Evolutionary conservation across 2,888 invertebrate genomes (phyloP).

Genomic region (Shargacucullia verbasci): DNA sequence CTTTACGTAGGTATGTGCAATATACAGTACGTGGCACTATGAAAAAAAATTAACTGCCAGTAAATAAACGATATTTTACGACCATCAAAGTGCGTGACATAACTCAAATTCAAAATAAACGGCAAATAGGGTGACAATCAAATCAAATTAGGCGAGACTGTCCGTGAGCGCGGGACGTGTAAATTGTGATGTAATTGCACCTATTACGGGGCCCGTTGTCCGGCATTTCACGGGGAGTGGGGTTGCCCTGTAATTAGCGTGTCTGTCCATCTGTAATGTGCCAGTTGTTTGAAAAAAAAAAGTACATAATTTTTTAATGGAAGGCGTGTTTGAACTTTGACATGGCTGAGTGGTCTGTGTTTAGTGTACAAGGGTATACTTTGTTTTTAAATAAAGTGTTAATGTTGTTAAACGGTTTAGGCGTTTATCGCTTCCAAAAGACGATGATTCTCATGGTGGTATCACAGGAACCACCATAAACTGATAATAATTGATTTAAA

Average conservation of each 20-base stretch:
- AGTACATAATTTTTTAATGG: constrained; percentile 52
- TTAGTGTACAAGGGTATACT: constrained; percentile 40
- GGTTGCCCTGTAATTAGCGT: constrained; percentile 71
- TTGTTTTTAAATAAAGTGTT: constrained; percentile 46
- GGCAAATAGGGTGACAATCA: constrained; percentile 79
- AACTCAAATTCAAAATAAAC: constrained; percentile 75
- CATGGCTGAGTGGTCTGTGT: constrained; percentile 49
- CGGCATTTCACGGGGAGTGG: constrained; percentile 51
- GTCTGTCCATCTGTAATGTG: constrained; percentile 67
- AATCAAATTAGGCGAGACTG: constrained; percentile 81
- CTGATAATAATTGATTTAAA: too few relatives aligned
- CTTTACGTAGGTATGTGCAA: too few relatives aligned
- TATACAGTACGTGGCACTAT: too few relatives aligned
- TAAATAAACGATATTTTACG: constrained; percentile 14
- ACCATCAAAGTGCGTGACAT: constrained; percentile 37
- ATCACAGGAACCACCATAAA: too few relatives aligned
- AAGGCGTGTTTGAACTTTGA: constrained; percentile 62
- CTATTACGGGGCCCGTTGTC: constrained; percentile 67
- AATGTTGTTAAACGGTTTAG: constrained; percentile 45
- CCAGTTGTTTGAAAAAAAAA: constrained; percentile 57
- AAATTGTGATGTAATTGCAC: constrained; percentile 79
- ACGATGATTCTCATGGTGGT: neutral
- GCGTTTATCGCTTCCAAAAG: constrained; percentile 4
- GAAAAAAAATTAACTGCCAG: constrained; percentile 1
- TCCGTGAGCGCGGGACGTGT: constrained; percentile 68